Conservation (phyloP, 2,113 vertebrate genomes). For the Plestiodon gilberti region DNA sequence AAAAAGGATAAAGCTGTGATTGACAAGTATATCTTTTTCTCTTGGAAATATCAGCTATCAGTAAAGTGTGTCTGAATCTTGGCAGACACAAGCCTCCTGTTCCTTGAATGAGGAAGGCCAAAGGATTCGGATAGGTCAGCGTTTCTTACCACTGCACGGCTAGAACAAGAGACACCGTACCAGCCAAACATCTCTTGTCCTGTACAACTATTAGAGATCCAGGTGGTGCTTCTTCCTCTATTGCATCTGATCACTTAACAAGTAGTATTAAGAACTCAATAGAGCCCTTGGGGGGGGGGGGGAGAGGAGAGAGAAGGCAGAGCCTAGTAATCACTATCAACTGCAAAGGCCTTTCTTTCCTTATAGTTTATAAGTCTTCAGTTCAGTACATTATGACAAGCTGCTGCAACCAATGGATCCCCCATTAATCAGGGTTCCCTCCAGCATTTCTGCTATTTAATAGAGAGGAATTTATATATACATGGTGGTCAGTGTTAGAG, state of each 20-base stretch:
- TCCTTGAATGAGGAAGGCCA: neutral
- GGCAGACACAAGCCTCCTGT: neutral
- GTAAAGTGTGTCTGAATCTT: neutral
- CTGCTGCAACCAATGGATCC: neutral
- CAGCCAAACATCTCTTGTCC: neutral
- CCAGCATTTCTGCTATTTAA: neutral
- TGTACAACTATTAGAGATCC: neutral
- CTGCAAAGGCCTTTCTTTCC: neutral
- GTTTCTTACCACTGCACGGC: neutral
- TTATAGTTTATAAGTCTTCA: neutral
- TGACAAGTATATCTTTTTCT: neutral
- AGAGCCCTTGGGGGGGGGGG: neutral
- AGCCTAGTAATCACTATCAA: neutral
- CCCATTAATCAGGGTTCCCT: neutral
- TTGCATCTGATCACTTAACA: neutral
- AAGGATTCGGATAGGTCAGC: no score
- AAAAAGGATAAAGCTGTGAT: neutral
- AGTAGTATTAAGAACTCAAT: neutral
- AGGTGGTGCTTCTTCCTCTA: neutral
- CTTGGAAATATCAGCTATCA: neutral
- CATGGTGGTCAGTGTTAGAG: constrained; percentile 1
- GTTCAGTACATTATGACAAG: neutral
- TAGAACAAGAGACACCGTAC: neutral
- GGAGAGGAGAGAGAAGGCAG: neutral
- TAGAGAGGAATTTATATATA: constrained; percentile 5